Evolutionary conservation across 2,797 vertebrate genomes (phyloP).

Genomic region (Eurystomus glaucurus): DNA sequence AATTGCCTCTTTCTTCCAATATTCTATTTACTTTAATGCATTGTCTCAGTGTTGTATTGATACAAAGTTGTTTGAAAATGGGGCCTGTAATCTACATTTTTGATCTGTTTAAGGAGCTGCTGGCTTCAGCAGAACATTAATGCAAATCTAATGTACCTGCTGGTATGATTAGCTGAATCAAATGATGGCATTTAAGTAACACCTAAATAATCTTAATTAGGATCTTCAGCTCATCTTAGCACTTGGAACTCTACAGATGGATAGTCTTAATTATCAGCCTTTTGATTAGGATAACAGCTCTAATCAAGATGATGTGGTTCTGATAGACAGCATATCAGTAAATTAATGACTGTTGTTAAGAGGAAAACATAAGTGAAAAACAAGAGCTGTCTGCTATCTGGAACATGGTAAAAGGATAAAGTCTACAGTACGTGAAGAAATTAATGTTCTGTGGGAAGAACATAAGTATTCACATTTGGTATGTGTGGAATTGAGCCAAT

Average conservation of each 20-base stretch:
- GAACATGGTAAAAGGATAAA: slow-evolving; percentile 59
- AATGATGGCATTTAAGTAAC: slow-evolving; percentile 89
- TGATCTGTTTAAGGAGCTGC: slow-evolving; percentile 83
- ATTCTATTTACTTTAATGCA: slow-evolving; percentile 61
- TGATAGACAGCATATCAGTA: slow-evolving; percentile 88
- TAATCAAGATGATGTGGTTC: slow-evolving; percentile 87
- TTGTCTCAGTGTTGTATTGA: slow-evolving; percentile 75
- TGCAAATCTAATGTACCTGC: slow-evolving; percentile 88
- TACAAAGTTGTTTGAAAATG: slow-evolving; percentile 77
- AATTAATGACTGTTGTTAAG: slow-evolving; percentile 87
- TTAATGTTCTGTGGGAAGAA: slow-evolving; percentile 49
- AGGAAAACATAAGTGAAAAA: slow-evolving; percentile 75
- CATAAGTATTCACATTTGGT: slow-evolving; percentile 75
- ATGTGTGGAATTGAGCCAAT: slow-evolving; percentile 54
- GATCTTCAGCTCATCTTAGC: slow-evolving; percentile 85
- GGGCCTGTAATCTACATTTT: slow-evolving; percentile 81
- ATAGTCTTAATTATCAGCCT: slow-evolving; percentile 89
- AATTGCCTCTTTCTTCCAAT: slow-evolving; percentile 49
- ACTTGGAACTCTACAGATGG: slow-evolving; percentile 87
- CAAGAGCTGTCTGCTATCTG: slow-evolving; percentile 71
- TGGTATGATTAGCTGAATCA: slow-evolving; percentile 89
- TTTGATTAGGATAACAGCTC: slow-evolving; percentile 91
- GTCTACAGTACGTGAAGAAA: slow-evolving; percentile 54
- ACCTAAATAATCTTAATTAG: slow-evolving; percentile 90
- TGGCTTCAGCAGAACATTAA: slow-evolving; percentile 85